phyloP scores from a whole-genome alignment of 2,113 vertebrate species.

The Chelonoidis abingdonii region DNA sequence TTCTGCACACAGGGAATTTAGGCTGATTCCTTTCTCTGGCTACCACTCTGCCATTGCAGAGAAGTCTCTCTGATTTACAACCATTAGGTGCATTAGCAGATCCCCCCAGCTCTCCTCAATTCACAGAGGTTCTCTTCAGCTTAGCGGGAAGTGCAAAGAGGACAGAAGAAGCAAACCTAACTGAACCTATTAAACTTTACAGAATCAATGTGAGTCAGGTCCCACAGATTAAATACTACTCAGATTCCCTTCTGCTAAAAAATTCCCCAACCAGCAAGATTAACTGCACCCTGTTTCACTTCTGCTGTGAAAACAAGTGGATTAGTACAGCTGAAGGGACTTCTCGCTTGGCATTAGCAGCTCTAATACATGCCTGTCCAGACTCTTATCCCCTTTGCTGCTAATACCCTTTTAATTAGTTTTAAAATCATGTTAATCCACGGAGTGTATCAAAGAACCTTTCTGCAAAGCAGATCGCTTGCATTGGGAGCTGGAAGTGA shows the following conservation, averaged over 20 bases:
- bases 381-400: not conserved
- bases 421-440: constrained; percentile 6
- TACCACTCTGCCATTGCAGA: not conserved
- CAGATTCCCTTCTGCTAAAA: not conserved
- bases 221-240: not conserved
- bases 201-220: not conserved
- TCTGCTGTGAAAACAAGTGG: not conserved
- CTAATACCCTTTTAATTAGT: constrained; percentile 12
- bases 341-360: not conserved
- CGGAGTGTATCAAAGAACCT: not conserved
- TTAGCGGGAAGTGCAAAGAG: not conserved
- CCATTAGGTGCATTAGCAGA: not conserved
- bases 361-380: not conserved
- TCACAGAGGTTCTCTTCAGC: not conserved
- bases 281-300: not conserved
- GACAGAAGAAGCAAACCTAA: not conserved
- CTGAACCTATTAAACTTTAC: not conserved
- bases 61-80: not conserved
- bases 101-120: not conserved
- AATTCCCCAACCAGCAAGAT: not conserved
- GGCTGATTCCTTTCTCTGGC: not conserved
- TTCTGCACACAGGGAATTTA: no score
- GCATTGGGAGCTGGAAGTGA: not conserved
- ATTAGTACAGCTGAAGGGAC: not conserved
- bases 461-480: not conserved